Percentiles rank a stretch among this genome's conserved stretches.
Evolutionary conservation across 2,797 vertebrate species (phyloP).

Genomic region (Loris lydekkerianus): DNA sequence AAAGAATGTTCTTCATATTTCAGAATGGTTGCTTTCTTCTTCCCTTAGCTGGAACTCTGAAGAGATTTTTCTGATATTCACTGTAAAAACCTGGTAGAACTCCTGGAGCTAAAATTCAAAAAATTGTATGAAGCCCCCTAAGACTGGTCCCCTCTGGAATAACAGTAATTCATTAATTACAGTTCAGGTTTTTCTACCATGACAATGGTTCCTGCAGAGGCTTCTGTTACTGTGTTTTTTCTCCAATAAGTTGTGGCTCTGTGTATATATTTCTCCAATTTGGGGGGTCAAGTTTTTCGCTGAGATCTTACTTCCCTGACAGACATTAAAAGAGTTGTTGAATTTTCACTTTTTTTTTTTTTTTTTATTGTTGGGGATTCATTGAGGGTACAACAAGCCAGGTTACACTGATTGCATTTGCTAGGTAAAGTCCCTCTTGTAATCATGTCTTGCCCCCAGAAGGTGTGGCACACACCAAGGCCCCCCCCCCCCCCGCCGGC

Average conservation of each 20-base stretch:
- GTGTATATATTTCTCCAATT: background rate
- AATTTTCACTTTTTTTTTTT: conserved; percentile 40
- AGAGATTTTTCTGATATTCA: background rate
- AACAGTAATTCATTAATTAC: background rate
- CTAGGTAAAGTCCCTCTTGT: too few species aligned
- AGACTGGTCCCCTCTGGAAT: background rate
- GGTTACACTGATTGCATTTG: too few species aligned
- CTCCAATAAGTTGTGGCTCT: background rate
- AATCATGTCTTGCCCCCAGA: too few species aligned
- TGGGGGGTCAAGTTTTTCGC: background rate
- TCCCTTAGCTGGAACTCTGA: background rate
- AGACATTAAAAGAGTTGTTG: background rate
- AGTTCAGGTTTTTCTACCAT: background rate
- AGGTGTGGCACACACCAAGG: too few species aligned
- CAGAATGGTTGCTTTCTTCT: background rate
- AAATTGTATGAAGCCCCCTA: background rate
- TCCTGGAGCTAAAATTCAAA: background rate
- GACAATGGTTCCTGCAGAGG: background rate
- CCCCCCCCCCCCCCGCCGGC: too few species aligned
- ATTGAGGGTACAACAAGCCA: too few species aligned
- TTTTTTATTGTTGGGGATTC: too few species aligned
- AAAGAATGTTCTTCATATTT: background rate
- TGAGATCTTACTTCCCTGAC: conserved; percentile 15
- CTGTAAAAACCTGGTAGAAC: background rate
- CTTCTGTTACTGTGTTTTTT: background rate